Evolutionary conservation across 2,113 vertebrate species (phyloP).

Genomic region (Calyptomena viridis): DNA sequence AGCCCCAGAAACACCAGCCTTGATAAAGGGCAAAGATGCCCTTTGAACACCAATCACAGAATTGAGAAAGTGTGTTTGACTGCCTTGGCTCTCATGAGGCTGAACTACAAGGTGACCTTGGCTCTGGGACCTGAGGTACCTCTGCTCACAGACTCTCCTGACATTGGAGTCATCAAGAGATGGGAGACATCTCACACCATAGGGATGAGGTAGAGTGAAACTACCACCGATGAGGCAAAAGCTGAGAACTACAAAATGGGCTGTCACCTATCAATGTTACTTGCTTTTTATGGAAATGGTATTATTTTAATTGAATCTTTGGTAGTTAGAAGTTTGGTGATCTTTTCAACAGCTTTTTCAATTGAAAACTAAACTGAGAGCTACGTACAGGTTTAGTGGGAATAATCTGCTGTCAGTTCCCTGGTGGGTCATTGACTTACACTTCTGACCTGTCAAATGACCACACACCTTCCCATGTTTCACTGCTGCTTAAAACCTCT

Average conservation of each 20-base stretch:
- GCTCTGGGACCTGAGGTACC: neutral
- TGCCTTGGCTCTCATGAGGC: neutral
- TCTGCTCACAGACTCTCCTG: neutral
- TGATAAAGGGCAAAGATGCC: neutral
- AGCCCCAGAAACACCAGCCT: neutral
- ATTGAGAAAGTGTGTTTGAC: neutral
- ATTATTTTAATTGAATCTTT: neutral
- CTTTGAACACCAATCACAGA: neutral
- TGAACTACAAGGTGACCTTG: neutral
- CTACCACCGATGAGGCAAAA: neutral
- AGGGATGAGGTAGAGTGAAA: neutral
- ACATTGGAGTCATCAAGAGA: neutral
- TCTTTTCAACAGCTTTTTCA: neutral
- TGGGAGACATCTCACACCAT: neutral
- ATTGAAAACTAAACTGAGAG: neutral
- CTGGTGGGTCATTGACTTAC: neutral
- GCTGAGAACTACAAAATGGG: neutral
- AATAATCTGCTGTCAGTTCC: neutral
- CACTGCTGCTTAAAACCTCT: neutral
- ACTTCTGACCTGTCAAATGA: neutral
- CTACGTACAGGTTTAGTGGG: accelerated
- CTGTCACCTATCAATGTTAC: neutral
- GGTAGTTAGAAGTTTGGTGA: neutral
- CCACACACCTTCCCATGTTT: neutral
- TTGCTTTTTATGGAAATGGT: neutral